Evolutionary conservation across 2,113 vertebrate genomes (phyloP).

Genomic region (Centropus unirufus): DNA sequence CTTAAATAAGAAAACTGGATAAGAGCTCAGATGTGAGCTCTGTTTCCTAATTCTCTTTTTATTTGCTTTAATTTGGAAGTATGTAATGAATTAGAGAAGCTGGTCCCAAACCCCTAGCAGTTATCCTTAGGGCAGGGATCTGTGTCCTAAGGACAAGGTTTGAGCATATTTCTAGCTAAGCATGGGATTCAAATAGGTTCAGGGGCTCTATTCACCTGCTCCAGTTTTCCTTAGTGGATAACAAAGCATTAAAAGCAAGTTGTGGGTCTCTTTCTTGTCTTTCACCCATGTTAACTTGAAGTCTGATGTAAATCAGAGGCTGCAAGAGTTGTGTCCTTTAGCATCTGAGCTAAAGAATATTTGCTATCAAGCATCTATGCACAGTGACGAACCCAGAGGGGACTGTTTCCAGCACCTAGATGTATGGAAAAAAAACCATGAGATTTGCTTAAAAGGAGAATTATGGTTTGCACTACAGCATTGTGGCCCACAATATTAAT

Average conservation of each 20-base stretch:
- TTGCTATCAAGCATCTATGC: background rate
- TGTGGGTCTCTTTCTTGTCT: background rate
- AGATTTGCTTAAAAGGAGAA: no score
- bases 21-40: background rate
- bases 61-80: background rate
- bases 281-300: background rate
- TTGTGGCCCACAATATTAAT: background rate
- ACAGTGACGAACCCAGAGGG: background rate
- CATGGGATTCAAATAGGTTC: background rate
- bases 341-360: background rate
- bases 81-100: background rate
- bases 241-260: background rate
- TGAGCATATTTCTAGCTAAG: rapidly evolving
- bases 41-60: background rate
- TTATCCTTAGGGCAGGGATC: background rate
- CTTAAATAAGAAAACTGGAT: background rate
- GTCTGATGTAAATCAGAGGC: background rate
- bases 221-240: background rate
- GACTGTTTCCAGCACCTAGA: background rate
- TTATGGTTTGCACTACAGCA: background rate
- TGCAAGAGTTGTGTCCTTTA: background rate
- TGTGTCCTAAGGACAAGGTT: background rate
- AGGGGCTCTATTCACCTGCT: background rate
- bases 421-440: background rate
- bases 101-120: rapidly evolving